Evolutionary conservation across 1,140 invertebrate species (phyloP).

Genomic region (Cherax destructor): DNA sequence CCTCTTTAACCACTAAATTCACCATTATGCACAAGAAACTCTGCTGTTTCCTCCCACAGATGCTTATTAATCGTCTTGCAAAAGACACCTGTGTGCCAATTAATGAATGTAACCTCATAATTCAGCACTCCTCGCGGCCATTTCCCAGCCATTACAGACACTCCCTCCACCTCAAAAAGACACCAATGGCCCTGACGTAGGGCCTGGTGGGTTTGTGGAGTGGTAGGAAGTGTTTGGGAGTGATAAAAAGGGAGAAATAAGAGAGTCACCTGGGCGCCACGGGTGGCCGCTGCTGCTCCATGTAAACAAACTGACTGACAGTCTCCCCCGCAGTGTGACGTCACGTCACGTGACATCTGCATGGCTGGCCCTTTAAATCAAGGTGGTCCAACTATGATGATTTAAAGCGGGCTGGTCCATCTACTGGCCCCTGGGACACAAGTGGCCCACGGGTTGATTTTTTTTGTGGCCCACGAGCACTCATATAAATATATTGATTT

Average conservation of each 20-base stretch:
- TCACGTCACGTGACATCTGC: slow-evolving; percentile 63
- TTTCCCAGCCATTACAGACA: too few relatives aligned
- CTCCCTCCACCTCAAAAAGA: too few relatives aligned
- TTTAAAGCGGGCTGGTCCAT: not conserved
- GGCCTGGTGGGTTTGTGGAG: too few relatives aligned
- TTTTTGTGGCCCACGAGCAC: not conserved
- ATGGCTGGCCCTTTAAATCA: slow-evolving; percentile 17
- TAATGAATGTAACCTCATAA: not conserved
- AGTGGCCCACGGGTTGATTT: not conserved
- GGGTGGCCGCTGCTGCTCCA: slow-evolving; percentile 26
- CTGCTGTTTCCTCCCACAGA: not conserved
- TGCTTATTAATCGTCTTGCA: not conserved
- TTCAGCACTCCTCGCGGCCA: too few relatives aligned
- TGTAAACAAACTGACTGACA: slow-evolving; percentile 53
- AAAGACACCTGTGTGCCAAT: not conserved
- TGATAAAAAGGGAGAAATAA: not conserved
- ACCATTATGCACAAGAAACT: too few relatives aligned
- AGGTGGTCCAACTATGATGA: too few relatives aligned
- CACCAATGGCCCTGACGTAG: too few relatives aligned
- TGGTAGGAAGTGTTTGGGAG: too few relatives aligned
- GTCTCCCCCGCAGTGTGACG: slow-evolving; percentile 59
- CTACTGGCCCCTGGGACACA: too few relatives aligned
- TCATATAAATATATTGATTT: not conserved
- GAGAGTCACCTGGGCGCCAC: slow-evolving; percentile 44
- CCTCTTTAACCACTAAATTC: too few relatives aligned